Conservation (phyloP, 2,113 vertebrate species). For the Nothocercus julius region DNA sequence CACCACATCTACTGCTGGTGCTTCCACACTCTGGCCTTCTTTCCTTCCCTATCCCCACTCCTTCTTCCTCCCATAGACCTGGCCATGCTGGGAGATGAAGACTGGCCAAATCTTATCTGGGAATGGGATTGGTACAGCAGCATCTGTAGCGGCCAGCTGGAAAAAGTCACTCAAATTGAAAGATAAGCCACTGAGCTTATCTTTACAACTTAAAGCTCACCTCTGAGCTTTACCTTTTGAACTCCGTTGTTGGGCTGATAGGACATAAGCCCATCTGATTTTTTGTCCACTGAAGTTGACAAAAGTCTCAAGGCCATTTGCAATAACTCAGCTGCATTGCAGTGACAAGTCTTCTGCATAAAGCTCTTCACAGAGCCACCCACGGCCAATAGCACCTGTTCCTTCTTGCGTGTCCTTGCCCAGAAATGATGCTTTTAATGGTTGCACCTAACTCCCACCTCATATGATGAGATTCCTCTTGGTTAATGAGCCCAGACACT, state of each 20-base stretch:
- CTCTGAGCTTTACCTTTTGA: background rate
- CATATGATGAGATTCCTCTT: slow-evolving; percentile 21
- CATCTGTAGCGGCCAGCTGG: background rate
- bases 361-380: background rate
- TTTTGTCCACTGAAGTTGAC: background rate
- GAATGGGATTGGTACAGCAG: background rate
- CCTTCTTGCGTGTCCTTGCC: background rate
- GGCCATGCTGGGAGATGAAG: rapidly evolving
- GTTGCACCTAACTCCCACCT: background rate
- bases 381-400: background rate
- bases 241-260: background rate
- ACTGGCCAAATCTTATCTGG: background rate
- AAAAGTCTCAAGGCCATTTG: background rate
- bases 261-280: background rate
- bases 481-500: slow-evolving; percentile 50
- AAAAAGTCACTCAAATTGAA: background rate
- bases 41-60: background rate
- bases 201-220: too few relatives aligned
- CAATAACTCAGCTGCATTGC: background rate
- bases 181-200: background rate
- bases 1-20: rapidly evolving
- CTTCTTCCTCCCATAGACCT: background rate
- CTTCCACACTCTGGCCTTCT: background rate
- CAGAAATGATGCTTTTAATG: background rate
- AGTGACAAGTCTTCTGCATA: background rate